A percentile compares a stretch with the other conserved stretches of the same genome.
Evolutionary conservation across 2,113 vertebrate species (phyloP).

Genomic region (Abramis brama): DNA sequence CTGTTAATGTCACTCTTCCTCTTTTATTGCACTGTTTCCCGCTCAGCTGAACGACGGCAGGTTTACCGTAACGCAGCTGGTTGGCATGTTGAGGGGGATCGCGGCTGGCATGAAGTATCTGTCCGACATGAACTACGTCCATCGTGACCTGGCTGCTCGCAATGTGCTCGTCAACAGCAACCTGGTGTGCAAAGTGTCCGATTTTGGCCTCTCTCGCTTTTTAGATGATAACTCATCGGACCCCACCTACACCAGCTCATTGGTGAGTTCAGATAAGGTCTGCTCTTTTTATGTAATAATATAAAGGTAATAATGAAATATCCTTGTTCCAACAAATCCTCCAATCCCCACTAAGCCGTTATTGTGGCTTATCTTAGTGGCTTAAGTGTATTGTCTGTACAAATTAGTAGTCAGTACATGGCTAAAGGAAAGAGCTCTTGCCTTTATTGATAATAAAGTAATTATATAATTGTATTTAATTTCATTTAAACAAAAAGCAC

Average conservation of each 20-base stretch:
- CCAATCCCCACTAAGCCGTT: neutral
- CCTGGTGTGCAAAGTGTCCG: slow-evolving; percentile 97
- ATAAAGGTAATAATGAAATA: neutral
- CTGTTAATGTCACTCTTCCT: slow-evolving; percentile 35
- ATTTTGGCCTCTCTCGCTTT: slow-evolving; percentile 94
- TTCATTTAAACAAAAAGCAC: neutral
- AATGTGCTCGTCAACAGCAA: slow-evolving; percentile 99
- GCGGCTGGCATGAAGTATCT: slow-evolving; percentile 97
- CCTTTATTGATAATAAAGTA: neutral
- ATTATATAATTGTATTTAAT: neutral
- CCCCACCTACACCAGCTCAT: slow-evolving; percentile 94
- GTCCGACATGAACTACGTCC: slow-evolving; percentile 96
- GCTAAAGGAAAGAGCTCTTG: too few relatives aligned
- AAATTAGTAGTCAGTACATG: neutral
- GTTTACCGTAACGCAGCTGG: slow-evolving; percentile 96
- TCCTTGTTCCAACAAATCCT: neutral
- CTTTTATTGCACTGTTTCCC: neutral
- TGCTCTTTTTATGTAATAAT: neutral
- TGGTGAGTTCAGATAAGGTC: slow-evolving; percentile 70
- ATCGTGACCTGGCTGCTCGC: slow-evolving; percentile 92
- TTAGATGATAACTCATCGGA: slow-evolving; percentile 92
- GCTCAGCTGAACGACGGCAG: slow-evolving; percentile 91
- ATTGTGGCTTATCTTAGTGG: neutral
- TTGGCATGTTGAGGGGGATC: slow-evolving; percentile 94
- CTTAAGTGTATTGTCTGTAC: neutral